Conservation (phyloP, 2,113 vertebrate species). For the Pelusios castaneus region DNA sequence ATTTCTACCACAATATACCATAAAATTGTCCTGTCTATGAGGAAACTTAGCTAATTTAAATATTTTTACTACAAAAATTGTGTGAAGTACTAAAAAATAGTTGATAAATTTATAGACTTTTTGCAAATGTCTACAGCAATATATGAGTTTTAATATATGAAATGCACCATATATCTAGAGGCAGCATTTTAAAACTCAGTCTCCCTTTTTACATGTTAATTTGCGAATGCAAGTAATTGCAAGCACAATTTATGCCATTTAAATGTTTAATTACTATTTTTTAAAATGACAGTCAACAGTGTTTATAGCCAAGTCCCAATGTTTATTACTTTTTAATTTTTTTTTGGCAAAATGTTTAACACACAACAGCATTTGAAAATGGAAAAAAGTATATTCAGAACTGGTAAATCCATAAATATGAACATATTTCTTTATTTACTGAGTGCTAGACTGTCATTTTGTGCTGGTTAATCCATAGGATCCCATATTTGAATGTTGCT, state of each 20-base stretch:
- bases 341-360: accelerated
- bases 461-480: background rate
- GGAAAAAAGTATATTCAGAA: background rate
- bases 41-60: background rate
- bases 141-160: background rate
- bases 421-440: background rate
- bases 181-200: background rate
- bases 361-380: background rate
- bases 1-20: background rate
- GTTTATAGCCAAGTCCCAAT: background rate
- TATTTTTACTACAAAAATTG: background rate
- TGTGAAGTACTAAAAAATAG: background rate
- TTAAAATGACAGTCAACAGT: background rate
- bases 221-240: background rate
- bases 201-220: background rate
- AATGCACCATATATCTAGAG: background rate
- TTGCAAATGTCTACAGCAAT: background rate
- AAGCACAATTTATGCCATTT: background rate
- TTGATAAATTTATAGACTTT: background rate
- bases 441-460: background rate
- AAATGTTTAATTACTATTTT: background rate
- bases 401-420: accelerated
- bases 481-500: background rate
- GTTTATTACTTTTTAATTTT: background rate
- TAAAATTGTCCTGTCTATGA: background rate